phyloP scores from a whole-genome alignment of 2,888 invertebrate species.

The Drosophila atripex region DNA sequence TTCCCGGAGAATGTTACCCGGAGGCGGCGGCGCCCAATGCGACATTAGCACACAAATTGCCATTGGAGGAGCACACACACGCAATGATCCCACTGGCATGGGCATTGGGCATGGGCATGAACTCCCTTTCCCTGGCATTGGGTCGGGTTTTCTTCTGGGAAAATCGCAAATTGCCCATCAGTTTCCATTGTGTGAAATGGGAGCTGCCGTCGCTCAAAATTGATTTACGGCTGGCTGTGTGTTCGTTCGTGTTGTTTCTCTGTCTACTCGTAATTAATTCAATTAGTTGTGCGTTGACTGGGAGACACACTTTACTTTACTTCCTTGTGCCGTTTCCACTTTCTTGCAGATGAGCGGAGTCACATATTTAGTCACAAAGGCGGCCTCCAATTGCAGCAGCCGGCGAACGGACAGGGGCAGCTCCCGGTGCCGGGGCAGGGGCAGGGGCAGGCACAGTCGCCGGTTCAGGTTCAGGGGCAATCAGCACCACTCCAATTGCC shows the following conservation, averaged over 20 bases:
- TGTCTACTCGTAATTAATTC: conserved; percentile 70
- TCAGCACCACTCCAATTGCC: conserved; percentile 51
- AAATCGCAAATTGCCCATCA: conserved; percentile 73
- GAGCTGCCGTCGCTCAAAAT: conserved; percentile 61
- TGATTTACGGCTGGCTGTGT: conserved; percentile 65
- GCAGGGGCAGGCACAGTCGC: conserved; percentile 27
- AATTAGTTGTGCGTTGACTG: conserved; percentile 62
- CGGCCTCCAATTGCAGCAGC: conserved; percentile 85
- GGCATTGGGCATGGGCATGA: conserved; percentile 12
- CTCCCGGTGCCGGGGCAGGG: conserved; percentile 64
- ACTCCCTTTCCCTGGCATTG: conserved; percentile 5
- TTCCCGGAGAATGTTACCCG: conserved; percentile 12
- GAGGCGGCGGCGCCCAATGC: conserved; percentile 34
- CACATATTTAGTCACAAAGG: conserved; percentile 90
- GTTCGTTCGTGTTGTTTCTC: conserved; percentile 42
- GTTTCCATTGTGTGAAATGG: conserved; percentile 73
- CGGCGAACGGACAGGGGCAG: conserved; percentile 56
- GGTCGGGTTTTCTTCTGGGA: conserved; percentile 62
- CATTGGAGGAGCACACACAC: conserved; percentile 44
- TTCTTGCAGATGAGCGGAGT: conserved; percentile 84
- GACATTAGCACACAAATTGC: conserved; percentile 69
- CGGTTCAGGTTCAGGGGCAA: conserved; percentile 44
- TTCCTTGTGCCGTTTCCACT: conserved; percentile 28
- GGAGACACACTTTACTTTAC: conserved; percentile 40
- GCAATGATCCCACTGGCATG: conserved; percentile 42